These are phyloP conservation scores for Ctenoplectra terminalis DNA, from an alignment of 1,140 invertebrate genomes.

Conservation along the genomic window DNA sequence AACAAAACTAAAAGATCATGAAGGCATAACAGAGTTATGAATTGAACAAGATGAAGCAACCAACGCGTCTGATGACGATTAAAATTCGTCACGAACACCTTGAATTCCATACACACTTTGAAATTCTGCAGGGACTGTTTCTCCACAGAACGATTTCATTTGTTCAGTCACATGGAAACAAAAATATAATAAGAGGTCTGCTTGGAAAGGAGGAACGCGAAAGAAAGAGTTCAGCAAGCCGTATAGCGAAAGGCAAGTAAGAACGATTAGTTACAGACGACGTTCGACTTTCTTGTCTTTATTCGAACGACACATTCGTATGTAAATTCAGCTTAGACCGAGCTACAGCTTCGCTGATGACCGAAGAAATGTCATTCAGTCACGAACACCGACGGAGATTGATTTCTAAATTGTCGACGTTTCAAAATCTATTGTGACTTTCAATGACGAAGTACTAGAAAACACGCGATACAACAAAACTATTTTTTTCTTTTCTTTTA, in stretches of 20 bases:
- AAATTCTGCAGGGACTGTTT: neutral
- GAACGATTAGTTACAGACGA: constrained; percentile 77
- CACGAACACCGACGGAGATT: constrained; percentile 21
- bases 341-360: neutral
- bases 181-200: constrained; percentile 7
- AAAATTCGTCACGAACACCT: neutral
- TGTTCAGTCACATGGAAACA: neutral
- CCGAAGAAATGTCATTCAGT: neutral
- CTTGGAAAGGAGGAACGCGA: neutral
- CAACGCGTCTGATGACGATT: neutral
- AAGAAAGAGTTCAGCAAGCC: constrained; percentile 29
- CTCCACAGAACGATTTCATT: constrained; percentile 5
- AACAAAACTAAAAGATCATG: too few relatives aligned
- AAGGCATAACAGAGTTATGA: neutral
- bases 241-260: constrained; percentile 32
- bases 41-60: neutral
- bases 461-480: constrained; percentile 21
- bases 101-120: neutral
- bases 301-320: constrained; percentile 73
- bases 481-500: too few relatives aligned
- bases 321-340: constrained; percentile 71
- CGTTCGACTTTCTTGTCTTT: constrained; percentile 71
- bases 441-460: constrained; percentile 34
- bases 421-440: constrained; percentile 42
- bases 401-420: constrained; percentile 26